These are phyloP conservation scores for Tolypeutes matacus DNA, from an alignment of 2,797 vertebrate species.

Conservation along the genomic window DNA sequence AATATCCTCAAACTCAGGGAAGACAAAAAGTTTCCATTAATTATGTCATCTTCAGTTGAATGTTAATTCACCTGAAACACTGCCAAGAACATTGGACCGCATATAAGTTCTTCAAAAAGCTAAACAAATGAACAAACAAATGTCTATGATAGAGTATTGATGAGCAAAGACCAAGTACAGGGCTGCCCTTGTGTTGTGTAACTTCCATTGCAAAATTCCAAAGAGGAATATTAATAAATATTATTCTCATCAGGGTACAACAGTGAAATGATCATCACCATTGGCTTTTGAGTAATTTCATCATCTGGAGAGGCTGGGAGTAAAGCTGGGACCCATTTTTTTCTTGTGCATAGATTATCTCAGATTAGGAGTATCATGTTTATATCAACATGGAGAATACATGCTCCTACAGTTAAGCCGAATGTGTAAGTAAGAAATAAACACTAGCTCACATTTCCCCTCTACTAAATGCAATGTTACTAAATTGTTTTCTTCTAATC, in stretches of 20 bases:
- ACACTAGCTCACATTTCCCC: not conserved
- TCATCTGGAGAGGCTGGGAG: not conserved
- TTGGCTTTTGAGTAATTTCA: not conserved
- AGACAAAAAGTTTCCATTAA: not conserved
- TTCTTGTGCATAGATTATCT: not conserved
- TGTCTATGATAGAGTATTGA: no score
- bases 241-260: not conserved
- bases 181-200: not conserved
- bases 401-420: not conserved
- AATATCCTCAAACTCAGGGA: not conserved
- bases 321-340: not conserved
- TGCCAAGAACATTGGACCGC: not conserved
- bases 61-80: not conserved
- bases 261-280: not conserved
- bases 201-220: not conserved
- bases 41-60: not conserved
- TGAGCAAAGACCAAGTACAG: not conserved
- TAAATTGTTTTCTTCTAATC: slow-evolving; percentile 61
- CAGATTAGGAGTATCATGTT: not conserved
- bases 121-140: not conserved
- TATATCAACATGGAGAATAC: not conserved
- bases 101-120: not conserved
- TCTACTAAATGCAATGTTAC: not conserved
- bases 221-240: not conserved
- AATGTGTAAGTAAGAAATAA: slow-evolving; percentile 27